Conservation (phyloP, 23 tunicate genomes). For the Trididemnum nubilum region DNA sequence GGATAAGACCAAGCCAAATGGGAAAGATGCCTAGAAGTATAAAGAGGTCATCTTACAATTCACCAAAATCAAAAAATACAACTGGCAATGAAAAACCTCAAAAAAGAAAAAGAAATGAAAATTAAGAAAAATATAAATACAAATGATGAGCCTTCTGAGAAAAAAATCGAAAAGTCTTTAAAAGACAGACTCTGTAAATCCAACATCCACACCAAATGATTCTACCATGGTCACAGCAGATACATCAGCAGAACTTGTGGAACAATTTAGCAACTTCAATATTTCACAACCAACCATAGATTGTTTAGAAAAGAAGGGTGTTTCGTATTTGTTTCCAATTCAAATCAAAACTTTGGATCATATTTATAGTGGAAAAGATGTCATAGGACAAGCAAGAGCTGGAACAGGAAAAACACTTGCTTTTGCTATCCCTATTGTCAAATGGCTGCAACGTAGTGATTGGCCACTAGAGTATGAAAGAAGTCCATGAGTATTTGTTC, state of each 20-base stretch:
- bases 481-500: slow-evolving; percentile 74
- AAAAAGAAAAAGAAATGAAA: too few relatives aligned
- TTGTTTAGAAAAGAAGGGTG: slow-evolving; percentile 52
- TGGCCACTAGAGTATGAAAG: slow-evolving; percentile 36
- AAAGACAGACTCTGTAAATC: too few relatives aligned
- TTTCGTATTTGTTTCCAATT: slow-evolving; percentile 79
- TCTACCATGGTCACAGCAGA: too few relatives aligned
- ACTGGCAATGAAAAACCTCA: too few relatives aligned
- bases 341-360: slow-evolving; percentile 77
- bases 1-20: too few relatives aligned
- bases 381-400: slow-evolving; percentile 93
- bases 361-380: slow-evolving; percentile 80
- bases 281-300: slow-evolving; percentile 53
- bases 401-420: slow-evolving; percentile 98
- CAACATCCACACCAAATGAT: too few relatives aligned
- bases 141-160: too few relatives aligned
- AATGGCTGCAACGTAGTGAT: slow-evolving; percentile 39
- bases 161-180: too few relatives aligned
- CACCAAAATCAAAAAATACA: too few relatives aligned
- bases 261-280: slow-evolving; percentile 60
- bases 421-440: slow-evolving; percentile 83
- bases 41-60: too few relatives aligned
- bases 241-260: slow-evolving; percentile 55
- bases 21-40: too few relatives aligned
- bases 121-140: too few relatives aligned